phyloP scores from a whole-genome alignment of 1,140 invertebrate genomes.

The Rhagoletis pomonella region DNA sequence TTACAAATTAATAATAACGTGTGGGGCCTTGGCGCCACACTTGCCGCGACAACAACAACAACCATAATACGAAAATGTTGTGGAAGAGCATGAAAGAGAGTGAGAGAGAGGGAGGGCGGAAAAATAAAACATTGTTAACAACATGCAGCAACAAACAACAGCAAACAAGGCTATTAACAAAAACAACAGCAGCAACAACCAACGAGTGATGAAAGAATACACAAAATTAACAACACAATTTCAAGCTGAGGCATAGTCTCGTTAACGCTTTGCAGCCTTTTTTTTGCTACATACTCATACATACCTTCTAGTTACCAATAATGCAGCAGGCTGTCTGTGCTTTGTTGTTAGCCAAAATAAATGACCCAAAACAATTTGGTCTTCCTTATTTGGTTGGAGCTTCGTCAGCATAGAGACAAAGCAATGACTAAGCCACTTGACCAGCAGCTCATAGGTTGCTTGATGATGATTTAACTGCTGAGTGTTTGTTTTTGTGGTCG shows the following conservation, averaged over 20 bases:
- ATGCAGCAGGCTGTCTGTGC: neutral
- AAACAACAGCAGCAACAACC: conserved; percentile 15
- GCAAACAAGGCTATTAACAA: conserved; percentile 31
- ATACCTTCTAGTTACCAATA: neutral
- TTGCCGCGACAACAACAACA: conserved; percentile 22
- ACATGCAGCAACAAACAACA: conserved; percentile 38
- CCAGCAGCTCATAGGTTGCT: neutral
- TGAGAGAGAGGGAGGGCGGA: no score
- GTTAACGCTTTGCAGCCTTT: conserved; percentile 39
- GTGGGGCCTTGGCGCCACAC: conserved; percentile 51
- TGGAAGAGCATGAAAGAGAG: no score
- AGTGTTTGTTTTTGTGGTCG: neutral
- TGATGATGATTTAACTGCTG: conserved; percentile 17
- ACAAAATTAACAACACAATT: conserved; percentile 43
- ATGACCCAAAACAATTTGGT: conserved; percentile 16
- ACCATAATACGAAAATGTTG: neutral
- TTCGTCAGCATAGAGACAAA: neutral
- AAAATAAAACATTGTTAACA: conserved; percentile 9
- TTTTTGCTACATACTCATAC: neutral
- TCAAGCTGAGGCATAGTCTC: neutral
- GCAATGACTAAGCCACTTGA: no score
- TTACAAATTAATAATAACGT: conserved; percentile 52
- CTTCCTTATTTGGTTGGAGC: neutral
- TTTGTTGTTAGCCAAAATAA: conserved; percentile 35
- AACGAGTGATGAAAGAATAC: neutral